A percentile compares a stretch with the other conserved stretches of the same genome.
These are phyloP conservation scores for Diaprepes abbreviatus DNA, from an alignment of 2,888 invertebrate species.

Conservation along the genomic window DNA sequence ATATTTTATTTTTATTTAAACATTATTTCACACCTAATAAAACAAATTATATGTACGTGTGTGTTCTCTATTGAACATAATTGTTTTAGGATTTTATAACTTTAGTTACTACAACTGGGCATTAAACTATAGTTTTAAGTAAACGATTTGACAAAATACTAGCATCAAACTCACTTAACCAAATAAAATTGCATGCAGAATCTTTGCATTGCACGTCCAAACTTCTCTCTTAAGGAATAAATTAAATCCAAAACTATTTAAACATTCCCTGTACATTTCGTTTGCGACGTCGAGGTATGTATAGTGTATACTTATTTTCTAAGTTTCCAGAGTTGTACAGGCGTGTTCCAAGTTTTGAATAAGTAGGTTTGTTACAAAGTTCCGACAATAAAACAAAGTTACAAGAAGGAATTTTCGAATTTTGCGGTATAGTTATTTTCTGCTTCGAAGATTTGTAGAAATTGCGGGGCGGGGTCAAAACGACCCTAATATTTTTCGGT, in stretches of 20 bases:
- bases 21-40: too few species aligned
- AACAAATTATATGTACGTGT: too few species aligned
- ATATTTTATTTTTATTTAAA: too few species aligned
- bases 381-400: constrained; percentile 48
- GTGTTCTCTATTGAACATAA: too few species aligned
- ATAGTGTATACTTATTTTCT: constrained; percentile 47
- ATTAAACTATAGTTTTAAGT: too few species aligned
- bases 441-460: constrained; percentile 45
- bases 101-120: too few species aligned
- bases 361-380: constrained; percentile 48
- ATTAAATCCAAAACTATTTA: constrained; percentile 44
- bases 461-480: constrained; percentile 33
- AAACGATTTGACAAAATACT: not conserved
- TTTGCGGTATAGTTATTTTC: constrained; percentile 46
- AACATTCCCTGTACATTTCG: constrained; percentile 43
- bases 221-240: constrained; percentile 38
- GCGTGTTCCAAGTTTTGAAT: constrained; percentile 48
- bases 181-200: constrained; percentile 9
- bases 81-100: too few species aligned
- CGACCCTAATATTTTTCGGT: constrained; percentile 41
- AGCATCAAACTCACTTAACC: constrained; percentile 6
- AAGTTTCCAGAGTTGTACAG: constrained; percentile 38
- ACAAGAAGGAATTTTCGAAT: constrained; percentile 47
- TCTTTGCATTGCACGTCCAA: constrained; percentile 3
- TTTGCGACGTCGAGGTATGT: constrained; percentile 45